A percentile compares a stretch with the other conserved stretches of the same genome.
Conservation (phyloP, 2,113 vertebrate genomes). For the Machaerirhynchus nigripectus region DNA sequence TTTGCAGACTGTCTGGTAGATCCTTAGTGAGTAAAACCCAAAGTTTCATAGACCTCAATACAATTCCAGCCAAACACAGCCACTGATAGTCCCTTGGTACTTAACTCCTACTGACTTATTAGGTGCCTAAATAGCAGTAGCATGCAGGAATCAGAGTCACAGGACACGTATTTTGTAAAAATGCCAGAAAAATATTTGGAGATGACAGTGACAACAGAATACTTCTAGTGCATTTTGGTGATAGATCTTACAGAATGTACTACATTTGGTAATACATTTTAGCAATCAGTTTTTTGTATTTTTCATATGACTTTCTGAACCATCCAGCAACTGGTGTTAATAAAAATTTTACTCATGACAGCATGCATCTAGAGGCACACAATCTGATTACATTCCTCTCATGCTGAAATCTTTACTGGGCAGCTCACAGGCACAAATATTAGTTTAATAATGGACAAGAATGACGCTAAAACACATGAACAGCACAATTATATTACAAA, state of each 20-base stretch:
- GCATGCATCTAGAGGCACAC: neutral
- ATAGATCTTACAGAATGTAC: neutral
- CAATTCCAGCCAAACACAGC: neutral
- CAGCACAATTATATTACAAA: neutral
- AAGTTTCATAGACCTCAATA: neutral
- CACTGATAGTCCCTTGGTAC: neutral
- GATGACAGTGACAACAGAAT: neutral
- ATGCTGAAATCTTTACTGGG: neutral
- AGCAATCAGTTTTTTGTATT: neutral
- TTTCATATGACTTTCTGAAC: neutral
- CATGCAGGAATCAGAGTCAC: neutral
- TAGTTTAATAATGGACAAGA: neutral
- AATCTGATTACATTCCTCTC: neutral
- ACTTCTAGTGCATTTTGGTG: neutral
- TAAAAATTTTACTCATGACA: neutral
- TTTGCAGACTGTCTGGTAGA: neutral
- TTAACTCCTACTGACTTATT: constrained; percentile 31
- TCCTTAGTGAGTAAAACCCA: neutral
- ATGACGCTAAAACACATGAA: neutral
- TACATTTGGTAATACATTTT: neutral
- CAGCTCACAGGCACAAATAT: neutral
- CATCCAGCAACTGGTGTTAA: neutral
- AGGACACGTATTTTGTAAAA: neutral
- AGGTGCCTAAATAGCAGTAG: constrained; percentile 31
- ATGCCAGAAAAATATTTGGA: neutral